Base-by-base conservation (phyloP, 2,888 invertebrate species). In the Tiliacea citrago region DNA sequence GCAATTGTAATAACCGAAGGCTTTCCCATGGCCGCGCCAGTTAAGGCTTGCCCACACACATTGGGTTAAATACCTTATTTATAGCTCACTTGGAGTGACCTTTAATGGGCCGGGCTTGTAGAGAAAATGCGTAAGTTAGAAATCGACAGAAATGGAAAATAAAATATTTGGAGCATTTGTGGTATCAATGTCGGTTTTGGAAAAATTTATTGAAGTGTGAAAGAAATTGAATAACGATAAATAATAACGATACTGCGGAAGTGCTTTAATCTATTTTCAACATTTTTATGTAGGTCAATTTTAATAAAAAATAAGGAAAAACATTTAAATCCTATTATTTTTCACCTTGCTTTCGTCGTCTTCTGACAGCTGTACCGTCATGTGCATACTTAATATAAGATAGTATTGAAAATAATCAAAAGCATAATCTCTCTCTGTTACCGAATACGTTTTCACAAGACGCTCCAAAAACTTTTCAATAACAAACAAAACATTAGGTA, bases 41-140 rank as follows among this genome's bases (percentile, higher is more conserved):
- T 92, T 93, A 93, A 92, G 93, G 92, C 88, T 82, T 83, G 94
- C 94, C 95, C 95, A 95, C 95, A 95, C 95, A 94, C 94, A 94
- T 93, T 93, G 93, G 92, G 93, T 94, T 95, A 94, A 95, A 95
- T 93, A 94, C 93, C 92, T 93, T 95, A 95, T 95, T 95, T 95
- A 95, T 95, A 91, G 93, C 92, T 89, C 90, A 92, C 93, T 93
- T 92, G 90, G 87, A 83, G 88, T 95, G 94, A 95, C 94, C 95
- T 95, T 94, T 94, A 90, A 91, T 91, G 67, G 76, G 58, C 47
- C 45, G 61, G 58, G 61, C 53, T 60, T 45, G 65, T 57, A 71
- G 85, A 78, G 76, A 73, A 85, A 84, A 76, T 73, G 75, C 53
- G 75, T 86, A 88, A 87, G 77, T 85, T 78, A 60, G 79, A 83